Evolutionary conservation across 2,888 invertebrate genomes (phyloP), one percentile per base, ranked within the genome.

Genomic region (Pinctada fucata): DNA sequence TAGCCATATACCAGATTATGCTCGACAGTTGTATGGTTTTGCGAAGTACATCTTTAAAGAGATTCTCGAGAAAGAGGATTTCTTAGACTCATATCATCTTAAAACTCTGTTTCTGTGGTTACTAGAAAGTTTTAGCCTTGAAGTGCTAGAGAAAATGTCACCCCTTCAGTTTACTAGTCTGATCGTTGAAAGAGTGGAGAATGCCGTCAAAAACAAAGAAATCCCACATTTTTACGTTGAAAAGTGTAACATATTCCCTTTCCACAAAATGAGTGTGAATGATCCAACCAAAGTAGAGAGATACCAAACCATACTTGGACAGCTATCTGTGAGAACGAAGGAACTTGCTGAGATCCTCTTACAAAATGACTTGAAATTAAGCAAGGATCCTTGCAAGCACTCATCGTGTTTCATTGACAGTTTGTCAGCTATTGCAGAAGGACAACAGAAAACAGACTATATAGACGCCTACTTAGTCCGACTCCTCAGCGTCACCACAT

Each of bases 31-130:
- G 6, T 82, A 77, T 72, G 81, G 81, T 1, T 71, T 82, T n/a
- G 58, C 68, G 4, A 82, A 82, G 63, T 82, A 75, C 58, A 49
- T 79, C 6, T 82, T 77, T 49, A 82, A 82, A 65, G 72, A 13
- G 47, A 31, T 68, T 1, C 50, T 77, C 45, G 74, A 76, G 31
- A 6, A 50, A 3, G 8, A 75, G 45, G 77, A 82, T 8, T 49
- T 77, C 3, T 52, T 82, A 3, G 76, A 75, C 10, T 82, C 81
- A 3, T 82, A 82, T 49, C 81, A 82, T 45, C 63, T 82, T 16
- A 82, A 82, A 75, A 79, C 78, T 2, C 51, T 82, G 16, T 75
- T 79, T 48, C 52, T 82, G 1, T 79, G 77, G 77, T 72, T 63
- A 63, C 48, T 72, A 4, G 81, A 77, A n/a, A 5, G 75, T 3